Evolutionary conservation across 2,888 invertebrate species (phyloP).

Genomic region (Thelaira solivaga): DNA sequence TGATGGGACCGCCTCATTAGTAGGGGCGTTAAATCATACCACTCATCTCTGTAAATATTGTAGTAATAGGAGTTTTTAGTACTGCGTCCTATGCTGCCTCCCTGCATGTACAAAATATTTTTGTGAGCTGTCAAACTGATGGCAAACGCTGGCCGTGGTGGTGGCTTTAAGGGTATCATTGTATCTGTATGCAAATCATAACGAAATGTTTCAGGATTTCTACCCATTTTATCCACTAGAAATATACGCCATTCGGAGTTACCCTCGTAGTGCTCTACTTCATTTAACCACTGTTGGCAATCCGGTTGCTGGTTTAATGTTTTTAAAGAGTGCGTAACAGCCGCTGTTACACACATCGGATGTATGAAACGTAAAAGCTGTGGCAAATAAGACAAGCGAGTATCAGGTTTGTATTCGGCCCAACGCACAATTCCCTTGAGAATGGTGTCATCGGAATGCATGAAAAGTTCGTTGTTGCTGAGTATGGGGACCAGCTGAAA

Average conservation of each 20-base stretch:
- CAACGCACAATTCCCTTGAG: constrained; percentile 67
- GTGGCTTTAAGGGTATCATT: constrained; percentile 64
- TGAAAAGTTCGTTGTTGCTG: constrained; percentile 65
- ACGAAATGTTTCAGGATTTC: constrained; percentile 65
- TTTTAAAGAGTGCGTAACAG: constrained; percentile 63
- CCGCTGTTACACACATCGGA: constrained; percentile 68
- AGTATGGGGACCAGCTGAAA: constrained; percentile 65
- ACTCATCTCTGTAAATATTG: constrained; percentile 69
- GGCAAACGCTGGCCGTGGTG: constrained; percentile 68
- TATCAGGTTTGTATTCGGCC: constrained; percentile 64
- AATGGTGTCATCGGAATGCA: constrained; percentile 68
- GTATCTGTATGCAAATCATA: constrained; percentile 65
- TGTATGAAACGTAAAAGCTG: constrained; percentile 66
- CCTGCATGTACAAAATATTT: constrained; percentile 69
- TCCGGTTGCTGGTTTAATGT: constrained; percentile 63
- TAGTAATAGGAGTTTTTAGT: constrained; percentile 67
- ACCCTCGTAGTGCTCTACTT: constrained; percentile 63
- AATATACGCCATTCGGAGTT: constrained; percentile 68
- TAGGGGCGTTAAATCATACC: constrained; percentile 66
- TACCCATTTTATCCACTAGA: constrained; percentile 71
- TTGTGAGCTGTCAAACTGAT: constrained; percentile 67
- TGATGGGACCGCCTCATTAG: constrained; percentile 68
- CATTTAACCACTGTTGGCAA: constrained; percentile 66
- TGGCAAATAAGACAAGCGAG: constrained; percentile 63
- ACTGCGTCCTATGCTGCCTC: constrained; percentile 67